These are phyloP conservation scores for Indicator maculatus DNA, from an alignment of 2,113 vertebrate species.

Conservation along the genomic window DNA sequence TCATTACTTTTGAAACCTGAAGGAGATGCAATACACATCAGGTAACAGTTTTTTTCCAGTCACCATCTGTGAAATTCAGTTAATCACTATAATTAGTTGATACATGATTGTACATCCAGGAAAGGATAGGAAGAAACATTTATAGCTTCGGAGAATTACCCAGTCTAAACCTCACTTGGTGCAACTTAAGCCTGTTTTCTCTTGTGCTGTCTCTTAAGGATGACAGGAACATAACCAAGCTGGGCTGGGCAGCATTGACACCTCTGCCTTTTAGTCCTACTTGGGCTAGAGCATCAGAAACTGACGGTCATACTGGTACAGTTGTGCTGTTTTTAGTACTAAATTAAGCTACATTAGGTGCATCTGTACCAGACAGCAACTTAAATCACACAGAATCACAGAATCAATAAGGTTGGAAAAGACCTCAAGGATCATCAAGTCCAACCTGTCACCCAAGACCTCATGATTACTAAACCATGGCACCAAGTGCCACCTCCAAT, in stretches of 20 bases:
- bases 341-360: neutral
- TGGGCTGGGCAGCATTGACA: neutral
- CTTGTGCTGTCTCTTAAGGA: neutral
- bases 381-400: neutral
- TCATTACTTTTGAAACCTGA: neutral
- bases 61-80: slow-evolving; percentile 1
- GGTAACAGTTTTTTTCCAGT: neutral
- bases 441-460: no score
- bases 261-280: neutral
- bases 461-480: no score
- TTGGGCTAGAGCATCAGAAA: neutral
- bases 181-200: no score
- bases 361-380: neutral
- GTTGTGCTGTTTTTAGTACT: neutral
- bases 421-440: no score
- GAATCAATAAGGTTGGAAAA: no score
- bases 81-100: neutral
- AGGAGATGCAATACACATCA: neutral
- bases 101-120: neutral
- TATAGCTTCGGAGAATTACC: neutral
- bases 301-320: neutral
- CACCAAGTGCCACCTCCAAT: no score
- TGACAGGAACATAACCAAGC: neutral
- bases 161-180: no score
- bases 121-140: neutral